Conservation (phyloP, 2,113 vertebrate genomes). For the Bostrychus sinensis region DNA sequence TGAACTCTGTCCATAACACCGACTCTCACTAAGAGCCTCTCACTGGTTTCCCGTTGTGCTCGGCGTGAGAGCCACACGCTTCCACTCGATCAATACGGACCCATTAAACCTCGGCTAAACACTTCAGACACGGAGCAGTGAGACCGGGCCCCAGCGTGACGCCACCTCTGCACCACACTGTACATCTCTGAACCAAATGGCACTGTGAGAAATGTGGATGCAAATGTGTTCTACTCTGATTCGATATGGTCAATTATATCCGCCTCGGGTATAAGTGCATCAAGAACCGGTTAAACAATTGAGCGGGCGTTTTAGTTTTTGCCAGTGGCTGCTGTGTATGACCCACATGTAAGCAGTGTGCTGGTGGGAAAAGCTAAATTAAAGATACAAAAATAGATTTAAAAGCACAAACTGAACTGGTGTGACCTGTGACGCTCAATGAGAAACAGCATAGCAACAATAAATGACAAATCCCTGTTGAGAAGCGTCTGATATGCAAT, state of each 20-base stretch:
- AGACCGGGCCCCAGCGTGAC: neutral
- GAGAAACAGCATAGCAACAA: neutral
- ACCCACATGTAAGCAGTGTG: neutral
- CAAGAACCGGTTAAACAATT: neutral
- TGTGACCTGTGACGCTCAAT: neutral
- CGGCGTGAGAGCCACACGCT: neutral
- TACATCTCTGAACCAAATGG: neutral
- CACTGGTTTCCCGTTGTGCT: neutral
- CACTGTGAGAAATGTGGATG: neutral
- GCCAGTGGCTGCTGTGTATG: neutral
- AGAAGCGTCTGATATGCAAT: neutral
- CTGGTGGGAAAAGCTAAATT: neutral
- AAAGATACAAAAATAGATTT: neutral
- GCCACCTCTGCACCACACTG: neutral
- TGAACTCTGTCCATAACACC: no score
- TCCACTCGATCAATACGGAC: conserved; percentile 7
- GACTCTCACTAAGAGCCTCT: neutral
- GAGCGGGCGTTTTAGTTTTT: neutral
- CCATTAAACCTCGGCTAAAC: conserved; percentile 2
- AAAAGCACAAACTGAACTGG: neutral
- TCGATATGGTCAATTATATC: neutral
- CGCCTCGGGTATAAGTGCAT: neutral
- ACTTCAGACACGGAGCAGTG: neutral
- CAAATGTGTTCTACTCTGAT: neutral
- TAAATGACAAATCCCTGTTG: neutral